phyloP scores from a whole-genome alignment of 2,113 vertebrate genomes.

The Daboia siamensis region DNA sequence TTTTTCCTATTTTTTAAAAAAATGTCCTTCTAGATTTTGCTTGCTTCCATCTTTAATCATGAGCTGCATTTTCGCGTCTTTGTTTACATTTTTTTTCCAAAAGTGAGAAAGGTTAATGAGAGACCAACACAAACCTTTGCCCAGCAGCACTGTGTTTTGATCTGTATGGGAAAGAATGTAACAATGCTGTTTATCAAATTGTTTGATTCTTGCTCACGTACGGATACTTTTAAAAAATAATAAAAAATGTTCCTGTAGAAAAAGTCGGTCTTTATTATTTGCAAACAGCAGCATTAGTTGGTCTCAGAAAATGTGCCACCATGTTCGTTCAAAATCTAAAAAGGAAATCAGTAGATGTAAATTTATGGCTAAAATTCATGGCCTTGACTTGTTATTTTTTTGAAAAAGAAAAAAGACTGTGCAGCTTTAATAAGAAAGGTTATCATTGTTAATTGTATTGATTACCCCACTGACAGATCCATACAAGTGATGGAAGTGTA shows the following conservation, averaged over 20 bases:
- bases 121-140: not conserved
- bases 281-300: not conserved
- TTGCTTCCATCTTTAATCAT: constrained; percentile 43
- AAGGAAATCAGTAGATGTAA: not conserved
- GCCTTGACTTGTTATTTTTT: not conserved
- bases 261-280: not conserved
- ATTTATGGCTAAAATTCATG: not conserved
- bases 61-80: constrained; percentile 28
- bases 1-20: constrained; percentile 40
- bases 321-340: not conserved
- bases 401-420: not conserved
- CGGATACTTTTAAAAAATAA: not conserved
- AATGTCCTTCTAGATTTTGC: constrained; percentile 36
- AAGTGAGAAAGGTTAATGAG: not conserved
- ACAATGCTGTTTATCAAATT: not conserved
- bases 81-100: not conserved
- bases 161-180: not conserved
- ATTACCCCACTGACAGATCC: not conserved
- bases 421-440: not conserved
- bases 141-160: not conserved
- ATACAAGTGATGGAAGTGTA: not conserved
- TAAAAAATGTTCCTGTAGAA: not conserved
- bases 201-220: not conserved
- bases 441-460: not conserved
- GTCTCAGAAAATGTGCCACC: not conserved